Evolutionary conservation across 2,888 invertebrate genomes (phyloP).

Genomic region (Acrobasis consociella): DNA sequence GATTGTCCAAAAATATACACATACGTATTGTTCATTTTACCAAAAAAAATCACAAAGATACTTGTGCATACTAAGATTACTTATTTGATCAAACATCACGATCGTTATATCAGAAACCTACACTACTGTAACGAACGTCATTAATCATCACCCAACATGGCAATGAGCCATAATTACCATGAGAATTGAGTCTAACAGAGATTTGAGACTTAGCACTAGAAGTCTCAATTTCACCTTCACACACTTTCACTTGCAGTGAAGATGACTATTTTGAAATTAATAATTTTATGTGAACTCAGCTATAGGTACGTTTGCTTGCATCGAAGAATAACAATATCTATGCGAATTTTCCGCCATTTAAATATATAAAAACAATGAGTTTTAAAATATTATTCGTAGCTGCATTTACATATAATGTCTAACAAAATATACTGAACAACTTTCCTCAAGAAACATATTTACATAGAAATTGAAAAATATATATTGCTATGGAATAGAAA

Average conservation of each 20-base stretch:
- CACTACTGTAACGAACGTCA: not conserved
- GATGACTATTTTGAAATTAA: constrained; percentile 5
- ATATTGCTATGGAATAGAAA: too few species aligned
- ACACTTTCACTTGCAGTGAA: constrained; percentile 17
- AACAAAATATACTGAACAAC: too few species aligned
- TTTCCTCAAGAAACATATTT: too few species aligned
- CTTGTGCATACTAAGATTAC: not conserved
- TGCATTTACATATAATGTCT: too few species aligned
- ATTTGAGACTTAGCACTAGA: not conserved
- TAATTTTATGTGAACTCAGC: not conserved
- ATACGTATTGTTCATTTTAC: too few species aligned
- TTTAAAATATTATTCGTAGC: too few species aligned
- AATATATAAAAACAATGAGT: too few species aligned
- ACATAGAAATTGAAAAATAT: too few species aligned
- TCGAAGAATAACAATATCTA: too few species aligned
- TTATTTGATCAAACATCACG: not conserved
- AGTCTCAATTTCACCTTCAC: constrained; percentile 13
- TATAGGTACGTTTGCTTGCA: not conserved
- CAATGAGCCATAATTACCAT: constrained; percentile 11
- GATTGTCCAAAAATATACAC: too few species aligned
- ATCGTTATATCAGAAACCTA: not conserved
- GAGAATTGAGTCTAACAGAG: not conserved
- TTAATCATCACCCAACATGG: constrained; percentile 5
- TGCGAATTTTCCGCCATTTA: too few species aligned
- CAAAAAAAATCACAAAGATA: too few species aligned